Evolutionary conservation across 2,113 vertebrate genomes (phyloP).

Genomic region (Oreochromis niloticus): DNA sequence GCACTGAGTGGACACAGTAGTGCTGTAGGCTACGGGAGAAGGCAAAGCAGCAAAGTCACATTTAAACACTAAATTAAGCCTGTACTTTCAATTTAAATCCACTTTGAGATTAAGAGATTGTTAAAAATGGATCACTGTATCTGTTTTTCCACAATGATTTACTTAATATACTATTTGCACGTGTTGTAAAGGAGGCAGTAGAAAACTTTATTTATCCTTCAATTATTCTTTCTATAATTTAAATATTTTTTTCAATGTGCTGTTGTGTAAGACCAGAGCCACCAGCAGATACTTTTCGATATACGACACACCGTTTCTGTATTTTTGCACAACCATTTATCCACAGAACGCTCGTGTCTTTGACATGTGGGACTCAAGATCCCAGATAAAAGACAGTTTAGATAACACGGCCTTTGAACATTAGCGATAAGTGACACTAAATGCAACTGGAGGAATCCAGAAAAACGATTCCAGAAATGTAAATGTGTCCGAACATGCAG

Average conservation of each 20-base stretch:
- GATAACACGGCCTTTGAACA: background rate
- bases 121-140: background rate
- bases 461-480: background rate
- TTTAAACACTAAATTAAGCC: background rate
- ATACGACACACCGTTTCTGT: background rate
- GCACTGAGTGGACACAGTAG: background rate
- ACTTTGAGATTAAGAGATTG: background rate
- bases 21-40: fast-evolving
- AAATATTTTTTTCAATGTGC: background rate
- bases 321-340: background rate
- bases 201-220: background rate
- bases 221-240: background rate
- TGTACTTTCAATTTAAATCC: background rate
- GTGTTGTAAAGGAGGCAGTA: background rate
- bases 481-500: background rate
- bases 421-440: background rate
- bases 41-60: background rate
- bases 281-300: background rate
- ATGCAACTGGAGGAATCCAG: background rate
- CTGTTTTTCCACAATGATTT: background rate
- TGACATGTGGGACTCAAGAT: background rate
- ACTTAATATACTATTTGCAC: background rate
- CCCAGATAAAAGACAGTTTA: background rate
- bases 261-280: background rate
- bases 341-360: background rate